Base-by-base conservation (phyloP, 2,888 invertebrate genomes). In the Sepioteuthis lessoniana region DNA sequence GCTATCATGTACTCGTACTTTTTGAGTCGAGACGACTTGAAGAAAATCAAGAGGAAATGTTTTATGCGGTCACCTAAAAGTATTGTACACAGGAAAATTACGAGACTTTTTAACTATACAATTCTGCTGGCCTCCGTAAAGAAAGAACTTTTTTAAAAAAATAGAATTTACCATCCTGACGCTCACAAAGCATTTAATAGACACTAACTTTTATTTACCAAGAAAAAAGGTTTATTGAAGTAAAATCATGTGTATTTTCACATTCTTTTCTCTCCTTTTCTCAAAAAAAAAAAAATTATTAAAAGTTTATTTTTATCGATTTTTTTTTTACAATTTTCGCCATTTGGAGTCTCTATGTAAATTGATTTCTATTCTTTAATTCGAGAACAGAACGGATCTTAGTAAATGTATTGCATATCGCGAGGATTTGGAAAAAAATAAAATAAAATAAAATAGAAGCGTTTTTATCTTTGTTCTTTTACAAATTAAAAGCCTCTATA, bases 371-470 rank as follows among this genome's bases (percentile, higher is more conserved):
- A 76, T 76, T 76, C 76, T 76, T 76, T n/a, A 13, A 13, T 16
- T 76, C 10, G 4, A 76, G n/a, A 35, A n/a, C 76, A n/a, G 16
- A 76, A n/a, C 76, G 76, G 76, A 76, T n/a, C n/a, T 76, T 3
- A n/a, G n/a, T 35, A 76, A 76, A 76, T 76, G 76, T n/a, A 76
- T 76, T 76, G 76, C 76, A 76, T 76, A n/a, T 76, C 76, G 76
- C n/a, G 76, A 76, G 16, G 16, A 16, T n/a, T 35, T 42, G 42
- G 7, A 42, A 42, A 42, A 42, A 7, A 3, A 42, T 5, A 42
- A 42, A 42, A 42, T 5, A 42, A 5, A 42, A 42, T 42, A 42
- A 42, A 5, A n/a, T n/a, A 76, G 16, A 13, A 1, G n/a, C 8
- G n/a, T 35, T 76, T 76, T 31, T 76, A n/a, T 76, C n/a, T 76